Evolutionary conservation across 2,113 vertebrate species (phyloP).

Genomic region (Cyanistes caeruleus): DNA sequence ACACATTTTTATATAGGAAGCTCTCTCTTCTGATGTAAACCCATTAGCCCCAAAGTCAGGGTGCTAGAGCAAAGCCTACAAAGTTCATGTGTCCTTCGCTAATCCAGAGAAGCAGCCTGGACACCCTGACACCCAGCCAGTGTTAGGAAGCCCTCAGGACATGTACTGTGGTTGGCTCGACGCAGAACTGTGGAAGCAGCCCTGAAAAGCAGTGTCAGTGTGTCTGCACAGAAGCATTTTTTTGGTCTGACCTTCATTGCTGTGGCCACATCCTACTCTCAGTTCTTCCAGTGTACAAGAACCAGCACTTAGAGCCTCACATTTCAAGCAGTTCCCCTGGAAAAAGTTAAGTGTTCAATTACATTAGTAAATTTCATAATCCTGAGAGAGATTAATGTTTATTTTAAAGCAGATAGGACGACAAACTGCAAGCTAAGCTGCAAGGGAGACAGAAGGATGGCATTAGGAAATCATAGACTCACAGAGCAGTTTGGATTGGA

Average conservation of each 20-base stretch:
- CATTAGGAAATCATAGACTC: not conserved
- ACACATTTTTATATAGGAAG: rapidly evolving
- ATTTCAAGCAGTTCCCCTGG: not conserved
- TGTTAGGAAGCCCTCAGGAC: not conserved
- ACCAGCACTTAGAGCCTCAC: not conserved
- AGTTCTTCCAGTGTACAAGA: not conserved
- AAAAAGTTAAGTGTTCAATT: not conserved
- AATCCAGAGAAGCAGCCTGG: not conserved
- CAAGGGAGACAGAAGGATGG: not conserved
- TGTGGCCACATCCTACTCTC: not conserved
- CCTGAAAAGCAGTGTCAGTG: not conserved
- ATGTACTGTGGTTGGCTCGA: rapidly evolving
- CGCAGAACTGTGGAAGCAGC: not conserved
- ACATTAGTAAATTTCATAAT: not conserved
- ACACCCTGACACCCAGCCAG: not conserved
- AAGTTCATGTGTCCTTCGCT: not conserved
- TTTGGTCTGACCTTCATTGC: not conserved
- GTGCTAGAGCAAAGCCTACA: not conserved
- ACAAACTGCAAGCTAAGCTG: not conserved
- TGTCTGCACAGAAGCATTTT: not conserved
- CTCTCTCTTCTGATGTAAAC: not conserved
- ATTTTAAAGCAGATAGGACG: not conserved
- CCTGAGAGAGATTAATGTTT: not conserved
- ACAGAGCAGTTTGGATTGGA: not conserved
- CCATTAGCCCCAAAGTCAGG: not conserved